phyloP scores from a whole-genome alignment of 2,113 vertebrate species.

The Bubo blakistoni region DNA sequence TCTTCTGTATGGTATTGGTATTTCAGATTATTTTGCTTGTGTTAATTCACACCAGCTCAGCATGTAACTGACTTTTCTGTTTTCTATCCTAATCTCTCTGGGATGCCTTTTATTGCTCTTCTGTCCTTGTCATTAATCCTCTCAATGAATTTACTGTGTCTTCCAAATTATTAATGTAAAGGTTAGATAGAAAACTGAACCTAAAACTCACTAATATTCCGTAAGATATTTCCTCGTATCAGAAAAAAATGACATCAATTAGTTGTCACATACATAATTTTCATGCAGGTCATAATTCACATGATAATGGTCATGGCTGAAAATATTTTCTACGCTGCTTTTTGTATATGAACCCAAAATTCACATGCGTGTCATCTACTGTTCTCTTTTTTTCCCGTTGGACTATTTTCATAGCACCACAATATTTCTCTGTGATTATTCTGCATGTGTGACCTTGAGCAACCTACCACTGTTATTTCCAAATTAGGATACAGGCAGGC shows the following conservation, averaged over 20 bases:
- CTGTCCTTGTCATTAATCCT: constrained; percentile 6
- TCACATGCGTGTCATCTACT: neutral
- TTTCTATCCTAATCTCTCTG: neutral
- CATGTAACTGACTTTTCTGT: neutral
- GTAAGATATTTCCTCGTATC: neutral
- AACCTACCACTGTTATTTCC: constrained; percentile 3
- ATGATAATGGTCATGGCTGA: neutral
- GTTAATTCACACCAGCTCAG: neutral
- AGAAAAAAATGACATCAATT: neutral
- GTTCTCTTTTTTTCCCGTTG: neutral
- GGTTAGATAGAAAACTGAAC: constrained; percentile 2
- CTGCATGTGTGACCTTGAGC: neutral
- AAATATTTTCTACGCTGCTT: neutral
- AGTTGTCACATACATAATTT: neutral
- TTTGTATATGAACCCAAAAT: neutral
- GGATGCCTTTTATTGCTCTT: neutral
- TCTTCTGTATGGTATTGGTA: neutral
- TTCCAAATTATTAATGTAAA: constrained; percentile 35
- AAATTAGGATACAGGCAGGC: neutral
- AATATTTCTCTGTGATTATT: neutral
- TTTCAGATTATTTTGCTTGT: constrained; percentile 5
- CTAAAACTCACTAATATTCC: neutral
- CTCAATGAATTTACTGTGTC: neutral
- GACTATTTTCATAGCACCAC: neutral
- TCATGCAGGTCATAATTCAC: neutral